phyloP scores from a whole-genome alignment of 2,888 invertebrate species.

The Oscheius onirici region DNA sequence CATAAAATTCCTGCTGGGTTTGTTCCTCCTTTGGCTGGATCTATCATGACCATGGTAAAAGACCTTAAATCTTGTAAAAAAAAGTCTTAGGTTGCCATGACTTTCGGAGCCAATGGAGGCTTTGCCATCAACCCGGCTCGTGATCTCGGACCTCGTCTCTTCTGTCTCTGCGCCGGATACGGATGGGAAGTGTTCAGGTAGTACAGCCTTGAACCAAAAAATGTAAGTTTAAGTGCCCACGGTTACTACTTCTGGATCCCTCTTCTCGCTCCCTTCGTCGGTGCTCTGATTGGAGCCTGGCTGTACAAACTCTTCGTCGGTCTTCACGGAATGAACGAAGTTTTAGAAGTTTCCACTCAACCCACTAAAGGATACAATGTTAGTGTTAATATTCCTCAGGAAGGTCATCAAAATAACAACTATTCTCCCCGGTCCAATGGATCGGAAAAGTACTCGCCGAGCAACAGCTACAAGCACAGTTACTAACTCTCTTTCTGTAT shows the following conservation, averaged over 20 bases:
- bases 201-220: not conserved
- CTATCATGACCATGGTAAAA: conserved; percentile 64
- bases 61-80: not conserved
- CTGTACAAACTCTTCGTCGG: conserved; percentile 75
- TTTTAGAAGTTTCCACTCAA: conserved; percentile 42
- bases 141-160: conserved; percentile 69
- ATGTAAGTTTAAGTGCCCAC: conserved; percentile 65
- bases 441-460: not conserved
- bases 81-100: conserved; percentile 59
- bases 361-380: conserved; percentile 52
- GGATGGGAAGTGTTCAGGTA: conserved; percentile 69
- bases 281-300: conserved; percentile 75
- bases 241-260: conserved; percentile 76
- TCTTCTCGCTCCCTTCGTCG: conserved; percentile 75
- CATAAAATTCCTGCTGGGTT: conserved; percentile 63
- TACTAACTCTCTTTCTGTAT: not conserved
- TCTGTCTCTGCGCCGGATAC: conserved; percentile 65
- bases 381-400: conserved; percentile 36
- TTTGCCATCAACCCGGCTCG: conserved; percentile 78
- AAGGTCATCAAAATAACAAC: conserved; percentile 10
- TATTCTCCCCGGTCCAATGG: not conserved
- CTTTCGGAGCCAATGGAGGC: conserved; percentile 76
- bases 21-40: conserved; percentile 65
- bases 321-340: conserved; percentile 74
- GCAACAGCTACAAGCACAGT: not conserved